Evolutionary conservation across 2,888 invertebrate genomes (phyloP).

Genomic region (Lepidocyrtoides sp.): DNA sequence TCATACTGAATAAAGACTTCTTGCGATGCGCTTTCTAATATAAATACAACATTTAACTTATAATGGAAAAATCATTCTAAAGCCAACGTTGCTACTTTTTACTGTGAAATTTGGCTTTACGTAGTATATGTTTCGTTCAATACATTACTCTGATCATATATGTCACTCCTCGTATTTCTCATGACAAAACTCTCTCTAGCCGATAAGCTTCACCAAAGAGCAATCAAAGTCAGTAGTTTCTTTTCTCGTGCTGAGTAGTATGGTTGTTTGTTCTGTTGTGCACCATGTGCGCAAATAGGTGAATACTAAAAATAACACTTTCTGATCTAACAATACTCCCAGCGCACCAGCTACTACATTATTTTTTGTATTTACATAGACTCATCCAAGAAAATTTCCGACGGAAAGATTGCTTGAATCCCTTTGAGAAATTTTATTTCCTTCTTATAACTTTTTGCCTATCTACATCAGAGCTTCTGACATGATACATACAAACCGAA

Average conservation of each 20-base stretch:
- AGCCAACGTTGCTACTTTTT: background rate
- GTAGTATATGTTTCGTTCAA: background rate
- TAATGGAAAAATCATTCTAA: background rate
- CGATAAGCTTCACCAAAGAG: background rate
- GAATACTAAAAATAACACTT: background rate
- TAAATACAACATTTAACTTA: constrained; percentile 44
- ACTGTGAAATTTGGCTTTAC: background rate
- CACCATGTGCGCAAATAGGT: background rate
- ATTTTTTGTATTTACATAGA: background rate
- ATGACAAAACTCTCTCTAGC: background rate
- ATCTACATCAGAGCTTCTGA: background rate
- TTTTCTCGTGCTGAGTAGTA: background rate
- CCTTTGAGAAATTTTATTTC: constrained; percentile 5
- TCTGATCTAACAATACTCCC: too few relatives aligned
- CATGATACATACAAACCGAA: background rate
- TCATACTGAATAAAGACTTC: background rate
- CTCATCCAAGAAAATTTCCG: background rate
- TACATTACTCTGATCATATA: background rate
- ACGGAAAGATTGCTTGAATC: background rate
- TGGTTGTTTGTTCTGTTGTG: background rate
- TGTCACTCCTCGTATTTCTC: background rate
- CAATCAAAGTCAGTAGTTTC: background rate
- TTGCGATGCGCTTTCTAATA: background rate
- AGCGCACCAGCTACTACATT: too few relatives aligned
- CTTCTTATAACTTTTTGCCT: background rate